These are phyloP conservation scores for Illadopsis cleaveri DNA, from an alignment of 2,113 vertebrate genomes.

Conservation along the genomic window DNA sequence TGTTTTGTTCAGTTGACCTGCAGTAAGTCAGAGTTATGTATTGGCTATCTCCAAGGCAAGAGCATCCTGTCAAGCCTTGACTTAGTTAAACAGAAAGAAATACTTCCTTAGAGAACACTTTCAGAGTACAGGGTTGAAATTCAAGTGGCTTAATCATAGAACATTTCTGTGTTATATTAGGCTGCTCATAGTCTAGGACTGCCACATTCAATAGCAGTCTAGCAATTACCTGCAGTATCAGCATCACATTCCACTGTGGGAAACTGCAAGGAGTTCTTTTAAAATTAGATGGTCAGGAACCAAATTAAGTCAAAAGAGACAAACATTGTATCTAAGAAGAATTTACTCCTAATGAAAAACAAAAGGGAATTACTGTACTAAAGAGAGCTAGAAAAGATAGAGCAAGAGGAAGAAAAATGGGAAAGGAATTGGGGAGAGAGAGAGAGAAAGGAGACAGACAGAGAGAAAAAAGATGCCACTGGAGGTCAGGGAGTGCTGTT, in stretches of 20 bases:
- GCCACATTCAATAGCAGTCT: neutral
- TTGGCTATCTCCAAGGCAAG: neutral
- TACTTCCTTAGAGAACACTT: neutral
- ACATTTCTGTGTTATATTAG: neutral
- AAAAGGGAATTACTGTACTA: neutral
- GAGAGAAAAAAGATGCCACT: neutral
- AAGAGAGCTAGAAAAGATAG: neutral
- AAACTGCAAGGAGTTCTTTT: neutral
- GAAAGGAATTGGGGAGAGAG: too few species aligned
- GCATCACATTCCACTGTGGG: neutral
- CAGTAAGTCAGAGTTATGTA: neutral
- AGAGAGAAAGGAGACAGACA: too few species aligned
- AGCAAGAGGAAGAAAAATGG: neutral
- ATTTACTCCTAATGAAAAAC: neutral
- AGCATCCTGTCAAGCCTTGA: neutral
- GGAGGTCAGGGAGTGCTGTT: neutral
- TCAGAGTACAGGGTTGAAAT: neutral
- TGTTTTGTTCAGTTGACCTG: slow-evolving; percentile 81
- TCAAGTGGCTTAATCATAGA: neutral
- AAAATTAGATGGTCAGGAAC: neutral
- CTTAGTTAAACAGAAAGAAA: neutral
- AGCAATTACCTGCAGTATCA: neutral
- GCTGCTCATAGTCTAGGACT: neutral
- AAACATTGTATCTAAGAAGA: neutral
- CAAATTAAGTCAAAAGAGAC: neutral